Conservation (phyloP, 2,113 vertebrate genomes). For the Corythornis madagascariensis region DNA sequence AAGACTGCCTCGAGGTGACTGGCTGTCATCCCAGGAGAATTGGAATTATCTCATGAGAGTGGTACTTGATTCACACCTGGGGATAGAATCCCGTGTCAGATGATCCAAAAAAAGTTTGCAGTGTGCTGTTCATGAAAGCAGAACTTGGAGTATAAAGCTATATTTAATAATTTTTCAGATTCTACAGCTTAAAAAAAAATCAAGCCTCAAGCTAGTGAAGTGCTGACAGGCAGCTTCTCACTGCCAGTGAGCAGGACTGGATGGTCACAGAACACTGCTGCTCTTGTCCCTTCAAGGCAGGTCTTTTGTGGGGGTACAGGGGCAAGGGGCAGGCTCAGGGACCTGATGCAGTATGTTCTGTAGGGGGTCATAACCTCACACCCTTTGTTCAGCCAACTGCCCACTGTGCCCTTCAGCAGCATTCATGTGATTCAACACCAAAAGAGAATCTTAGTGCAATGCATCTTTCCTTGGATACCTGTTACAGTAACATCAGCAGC, state of each 20-base stretch:
- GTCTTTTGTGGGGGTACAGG: neutral
- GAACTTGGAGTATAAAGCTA: neutral
- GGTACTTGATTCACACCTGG: neutral
- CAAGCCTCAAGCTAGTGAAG: neutral
- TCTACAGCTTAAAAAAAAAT: neutral
- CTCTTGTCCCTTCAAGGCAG: neutral
- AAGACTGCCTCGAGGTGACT: neutral
- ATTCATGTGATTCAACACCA: neutral
- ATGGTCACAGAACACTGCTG: neutral
- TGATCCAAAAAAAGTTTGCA: neutral
- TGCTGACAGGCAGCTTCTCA: neutral
- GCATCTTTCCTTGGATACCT: neutral
- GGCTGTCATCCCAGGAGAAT: neutral
- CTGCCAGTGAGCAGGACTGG: neutral
- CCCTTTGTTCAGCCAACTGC: accelerated
- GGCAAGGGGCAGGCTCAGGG: neutral
- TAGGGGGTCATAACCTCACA: neutral
- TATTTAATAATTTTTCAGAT: neutral
- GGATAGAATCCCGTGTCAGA: neutral
- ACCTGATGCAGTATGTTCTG: neutral
- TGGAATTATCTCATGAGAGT: neutral
- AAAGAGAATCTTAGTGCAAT: neutral
- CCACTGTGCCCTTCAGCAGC: neutral
- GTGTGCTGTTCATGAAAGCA: neutral
- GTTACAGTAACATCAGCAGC: neutral